Base-by-base conservation (phyloP, 2,113 vertebrate species). In the Apus apus region DNA sequence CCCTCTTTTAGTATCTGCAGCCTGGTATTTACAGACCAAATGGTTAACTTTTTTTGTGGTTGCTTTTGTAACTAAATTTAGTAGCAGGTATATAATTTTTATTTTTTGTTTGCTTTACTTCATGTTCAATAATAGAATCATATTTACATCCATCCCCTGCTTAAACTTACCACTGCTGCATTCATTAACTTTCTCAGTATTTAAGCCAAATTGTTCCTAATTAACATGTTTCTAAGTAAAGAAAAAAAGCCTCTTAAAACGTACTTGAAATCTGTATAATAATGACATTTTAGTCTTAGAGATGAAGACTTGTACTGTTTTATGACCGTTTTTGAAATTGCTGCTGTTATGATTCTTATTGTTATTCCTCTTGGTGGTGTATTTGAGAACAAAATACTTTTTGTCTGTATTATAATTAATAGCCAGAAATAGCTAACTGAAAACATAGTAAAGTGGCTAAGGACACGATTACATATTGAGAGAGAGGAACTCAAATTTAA, bases 191-290 rank as follows among this genome's bases (percentile, higher is more conserved):
- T 87, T 51, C 65, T 88, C 74, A 94, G 30, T 93, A 84, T 92
- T 91, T 78, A 32, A 92, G 92, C 92, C 65, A 95, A 93, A 93
- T 88, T 72, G 15, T 81, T 83, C 87, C 65, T 94, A 75, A 89
- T 95, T 91, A 85, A 21, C 10, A 26, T 80, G 23, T 29, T 65
- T 90, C 51, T 57, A 84, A 87, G 90, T 81, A 83, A 77, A 88
- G 65, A 30, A 78, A 51, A 80, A 56, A 91, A 43, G 2, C 2
- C 50, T 85, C 60, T 80, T 79, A 62, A 73, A 91, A 15, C 43
- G 11, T 77, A 4, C 77, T 21, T 84, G 29, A 26, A 32, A 8
- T 84, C 60, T 74, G 3, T 77, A 29, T 53, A 91, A 64, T 77
- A 87, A 72, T 62, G 66, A 87, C 43, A 67, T 71, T 85, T 62